Conservation (phyloP, 1,140 invertebrate genomes). For the Temnothorax curvispinosus region DNA sequence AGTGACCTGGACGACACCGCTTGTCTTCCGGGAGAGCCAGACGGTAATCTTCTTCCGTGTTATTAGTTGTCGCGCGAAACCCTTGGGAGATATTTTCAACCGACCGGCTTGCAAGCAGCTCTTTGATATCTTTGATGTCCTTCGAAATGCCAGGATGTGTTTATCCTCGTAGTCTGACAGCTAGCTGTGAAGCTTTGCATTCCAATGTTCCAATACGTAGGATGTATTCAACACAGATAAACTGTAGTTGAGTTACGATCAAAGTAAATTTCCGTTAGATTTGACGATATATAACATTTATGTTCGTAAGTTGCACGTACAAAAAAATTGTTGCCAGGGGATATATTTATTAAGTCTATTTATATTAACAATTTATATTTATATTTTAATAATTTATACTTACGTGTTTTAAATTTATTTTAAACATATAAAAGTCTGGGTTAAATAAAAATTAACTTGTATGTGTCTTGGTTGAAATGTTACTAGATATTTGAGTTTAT, state of each 20-base stretch:
- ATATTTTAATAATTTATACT: not conserved
- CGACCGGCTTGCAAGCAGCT: no score
- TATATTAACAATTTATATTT: not conserved
- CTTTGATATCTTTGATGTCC: not conserved
- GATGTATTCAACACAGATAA: not conserved
- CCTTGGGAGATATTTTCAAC: not conserved
- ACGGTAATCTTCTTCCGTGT: conserved; percentile 68
- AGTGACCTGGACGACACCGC: conserved; percentile 69
- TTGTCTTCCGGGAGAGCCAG: conserved; percentile 67
- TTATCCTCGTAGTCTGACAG: not conserved
- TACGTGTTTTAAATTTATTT: no score
- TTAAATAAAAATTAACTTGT: not conserved
- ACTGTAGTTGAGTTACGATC: not conserved
- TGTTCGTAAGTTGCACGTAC: not conserved
- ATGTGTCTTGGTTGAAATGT: no score
- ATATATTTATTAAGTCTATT: not conserved
- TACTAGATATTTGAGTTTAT: not conserved
- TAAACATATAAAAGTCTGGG: not conserved
- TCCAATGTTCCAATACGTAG: not conserved
- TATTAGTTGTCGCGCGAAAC: not conserved
- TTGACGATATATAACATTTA: not conserved
- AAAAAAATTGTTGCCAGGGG: not conserved
- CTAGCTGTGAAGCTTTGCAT: not conserved
- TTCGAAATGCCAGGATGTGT: not conserved
- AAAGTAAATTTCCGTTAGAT: not conserved